A percentile compares a stretch with the other conserved stretches of the same genome.
These are phyloP conservation scores for Hyperopisus bebe DNA, from an alignment of 2,113 vertebrate genomes.

Conservation along the genomic window DNA sequence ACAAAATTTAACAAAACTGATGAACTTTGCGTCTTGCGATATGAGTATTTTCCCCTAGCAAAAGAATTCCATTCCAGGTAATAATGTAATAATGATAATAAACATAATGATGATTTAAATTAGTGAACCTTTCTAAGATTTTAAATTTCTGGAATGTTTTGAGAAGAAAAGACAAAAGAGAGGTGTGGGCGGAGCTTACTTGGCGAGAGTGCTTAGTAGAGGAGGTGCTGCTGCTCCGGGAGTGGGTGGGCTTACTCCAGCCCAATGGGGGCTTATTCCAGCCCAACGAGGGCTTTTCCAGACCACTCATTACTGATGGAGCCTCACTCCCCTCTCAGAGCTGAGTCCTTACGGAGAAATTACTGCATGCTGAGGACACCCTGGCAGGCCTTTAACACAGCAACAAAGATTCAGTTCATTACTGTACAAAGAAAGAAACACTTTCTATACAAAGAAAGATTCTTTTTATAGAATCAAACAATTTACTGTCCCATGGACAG, in stretches of 20 bases:
- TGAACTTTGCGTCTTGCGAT: not conserved
- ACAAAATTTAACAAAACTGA: not conserved
- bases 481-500: not conserved
- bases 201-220: slow-evolving; percentile 62
- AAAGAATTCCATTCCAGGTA: not conserved
- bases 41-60: not conserved
- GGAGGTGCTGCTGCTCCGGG: slow-evolving; percentile 61
- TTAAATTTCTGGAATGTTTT: not conserved
- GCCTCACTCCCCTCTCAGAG: not conserved
- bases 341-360: not conserved
- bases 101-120: too few species aligned
- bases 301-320: slow-evolving; percentile 51
- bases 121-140: not conserved
- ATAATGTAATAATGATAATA: not conserved
- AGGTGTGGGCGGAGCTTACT: slow-evolving; percentile 42
- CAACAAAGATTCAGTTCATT: not conserved
- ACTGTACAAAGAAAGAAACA: not conserved
- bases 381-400: not conserved
- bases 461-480: not conserved
- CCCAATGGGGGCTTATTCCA: slow-evolving; percentile 32
- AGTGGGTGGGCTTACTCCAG: slow-evolving; percentile 46
- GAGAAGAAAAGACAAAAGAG: not conserved
- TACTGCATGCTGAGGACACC: slow-evolving; percentile 28
- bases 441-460: too few species aligned
- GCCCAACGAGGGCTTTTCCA: slow-evolving; percentile 48